A percentile compares a stretch with the other conserved stretches of the same genome.
phyloP scores from a whole-genome alignment of 23 tunicate genomes.

The Diplosoma virens region DNA sequence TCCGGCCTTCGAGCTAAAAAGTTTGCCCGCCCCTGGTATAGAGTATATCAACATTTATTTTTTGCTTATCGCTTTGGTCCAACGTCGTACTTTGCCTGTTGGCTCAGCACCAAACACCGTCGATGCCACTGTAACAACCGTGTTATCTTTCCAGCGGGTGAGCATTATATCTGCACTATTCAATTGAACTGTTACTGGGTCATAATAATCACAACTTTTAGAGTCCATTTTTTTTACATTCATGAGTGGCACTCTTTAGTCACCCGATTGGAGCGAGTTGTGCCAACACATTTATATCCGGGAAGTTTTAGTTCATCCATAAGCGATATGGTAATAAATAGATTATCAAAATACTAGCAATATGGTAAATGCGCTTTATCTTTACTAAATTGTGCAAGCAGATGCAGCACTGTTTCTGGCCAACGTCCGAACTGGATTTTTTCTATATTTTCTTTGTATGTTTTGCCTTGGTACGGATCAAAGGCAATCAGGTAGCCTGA shows the following conservation, averaged over 20 bases:
- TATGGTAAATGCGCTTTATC: too few species aligned
- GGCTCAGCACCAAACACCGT: neutral
- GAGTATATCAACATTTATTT: too few species aligned
- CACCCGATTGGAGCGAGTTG: neutral
- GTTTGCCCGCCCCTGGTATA: too few species aligned
- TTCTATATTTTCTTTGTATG: neutral
- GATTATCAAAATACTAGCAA: constrained; percentile 1
- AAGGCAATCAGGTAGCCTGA: neutral
- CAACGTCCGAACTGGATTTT: neutral
- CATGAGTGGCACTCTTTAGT: neutral
- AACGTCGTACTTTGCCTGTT: neutral
- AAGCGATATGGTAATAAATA: neutral
- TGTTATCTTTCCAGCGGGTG: neutral
- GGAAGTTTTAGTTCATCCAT: neutral
- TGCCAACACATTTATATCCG: neutral
- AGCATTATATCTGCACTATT: too few species aligned
- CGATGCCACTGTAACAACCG: neutral
- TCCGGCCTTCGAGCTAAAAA: too few species aligned
- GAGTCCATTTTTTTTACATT: too few species aligned
- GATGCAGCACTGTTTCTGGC: neutral
- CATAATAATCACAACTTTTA: too few species aligned
- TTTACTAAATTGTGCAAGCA: too few species aligned
- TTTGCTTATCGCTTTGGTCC: neutral
- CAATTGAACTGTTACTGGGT: too few species aligned
- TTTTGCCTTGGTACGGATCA: constrained; percentile 1